These are phyloP conservation scores for Actinernus sp. DNA, from an alignment of 92 coral and sea anemone genomes.

Conservation along the genomic window DNA sequence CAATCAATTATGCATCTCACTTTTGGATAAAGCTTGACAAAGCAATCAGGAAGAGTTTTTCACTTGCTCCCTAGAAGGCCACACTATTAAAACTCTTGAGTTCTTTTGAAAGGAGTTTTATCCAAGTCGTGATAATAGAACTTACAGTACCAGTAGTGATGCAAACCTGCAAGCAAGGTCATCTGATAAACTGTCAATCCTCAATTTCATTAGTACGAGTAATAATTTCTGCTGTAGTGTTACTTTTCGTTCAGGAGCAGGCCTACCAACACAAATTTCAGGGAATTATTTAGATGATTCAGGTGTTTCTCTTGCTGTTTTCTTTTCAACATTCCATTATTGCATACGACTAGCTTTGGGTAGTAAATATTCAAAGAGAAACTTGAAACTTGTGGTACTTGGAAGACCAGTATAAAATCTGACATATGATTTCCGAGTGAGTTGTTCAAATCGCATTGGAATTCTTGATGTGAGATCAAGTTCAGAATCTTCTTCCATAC, in stretches of 20 bases:
- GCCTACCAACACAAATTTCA: too few relatives aligned
- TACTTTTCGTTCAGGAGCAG: too few relatives aligned
- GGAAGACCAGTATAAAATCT: constrained; percentile 12
- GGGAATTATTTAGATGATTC: not conserved
- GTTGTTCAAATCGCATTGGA: not conserved
- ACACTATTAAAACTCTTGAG: too few relatives aligned
- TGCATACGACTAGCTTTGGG: constrained; percentile 12
- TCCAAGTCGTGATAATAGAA: too few relatives aligned
- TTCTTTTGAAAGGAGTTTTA: too few relatives aligned
- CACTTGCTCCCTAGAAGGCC: not conserved
- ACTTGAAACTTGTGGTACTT: not conserved
- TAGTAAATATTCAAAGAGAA: constrained; percentile 2
- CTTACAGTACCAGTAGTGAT: too few relatives aligned
- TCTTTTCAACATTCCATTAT: not conserved
- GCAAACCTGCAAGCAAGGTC: too few relatives aligned
- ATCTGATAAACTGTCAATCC: too few relatives aligned
- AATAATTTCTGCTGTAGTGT: too few relatives aligned
- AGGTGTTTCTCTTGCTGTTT: not conserved
- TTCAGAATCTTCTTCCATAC: not conserved
- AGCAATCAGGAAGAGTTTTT: not conserved
- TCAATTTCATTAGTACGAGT: too few relatives aligned
- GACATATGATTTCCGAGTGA: not conserved
- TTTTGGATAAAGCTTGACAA: not conserved
- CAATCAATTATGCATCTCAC: not conserved
- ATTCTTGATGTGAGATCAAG: not conserved